Evolutionary conservation across 2,797 vertebrate genomes (phyloP).

Genomic region (Gambusia yucatana): DNA sequence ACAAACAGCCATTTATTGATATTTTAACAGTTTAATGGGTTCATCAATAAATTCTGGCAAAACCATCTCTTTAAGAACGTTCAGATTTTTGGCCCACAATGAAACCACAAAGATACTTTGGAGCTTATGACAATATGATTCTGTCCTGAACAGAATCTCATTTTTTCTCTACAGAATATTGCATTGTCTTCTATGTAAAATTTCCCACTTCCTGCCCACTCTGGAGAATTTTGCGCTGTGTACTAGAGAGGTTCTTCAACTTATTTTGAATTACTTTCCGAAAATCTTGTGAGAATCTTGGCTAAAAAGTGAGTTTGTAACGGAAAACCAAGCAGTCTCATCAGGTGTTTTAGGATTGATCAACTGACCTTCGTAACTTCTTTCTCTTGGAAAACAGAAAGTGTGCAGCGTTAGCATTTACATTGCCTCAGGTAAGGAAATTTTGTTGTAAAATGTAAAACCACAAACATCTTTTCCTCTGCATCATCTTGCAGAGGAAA

Average conservation of each 20-base stretch:
- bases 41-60: too few relatives aligned
- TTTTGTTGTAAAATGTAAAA: too few relatives aligned
- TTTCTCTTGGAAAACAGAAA: not conserved
- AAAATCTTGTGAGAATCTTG: not conserved
- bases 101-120: too few relatives aligned
- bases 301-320: not conserved
- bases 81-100: too few relatives aligned
- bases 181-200: not conserved
- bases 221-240: not conserved
- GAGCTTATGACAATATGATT: too few relatives aligned
- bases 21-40: too few relatives aligned
- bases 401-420: not conserved
- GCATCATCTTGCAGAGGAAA: not conserved
- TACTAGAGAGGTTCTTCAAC: not conserved
- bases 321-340: not conserved
- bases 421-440: not conserved
- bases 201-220: not conserved
- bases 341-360: not conserved
- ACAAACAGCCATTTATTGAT: too few relatives aligned
- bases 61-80: too few relatives aligned
- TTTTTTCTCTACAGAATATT: too few relatives aligned
- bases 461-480: not conserved
- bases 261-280: not conserved
- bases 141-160: too few relatives aligned
- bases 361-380: not conserved